Evolutionary conservation across 2,113 vertebrate genomes (phyloP).

Genomic region (Misgurnus anguillicaudatus): DNA sequence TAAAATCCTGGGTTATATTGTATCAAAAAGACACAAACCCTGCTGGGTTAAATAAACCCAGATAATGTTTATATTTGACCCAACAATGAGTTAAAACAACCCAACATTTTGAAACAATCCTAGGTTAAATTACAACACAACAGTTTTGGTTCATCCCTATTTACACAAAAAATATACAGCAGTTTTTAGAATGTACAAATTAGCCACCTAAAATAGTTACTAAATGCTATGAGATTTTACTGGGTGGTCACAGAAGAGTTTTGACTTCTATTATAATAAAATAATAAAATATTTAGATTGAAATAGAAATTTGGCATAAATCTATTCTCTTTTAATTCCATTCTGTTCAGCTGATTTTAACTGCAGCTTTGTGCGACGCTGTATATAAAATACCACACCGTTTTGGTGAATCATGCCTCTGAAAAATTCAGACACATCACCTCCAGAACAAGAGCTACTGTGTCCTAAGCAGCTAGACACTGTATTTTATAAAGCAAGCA

Average conservation of each 20-base stretch:
- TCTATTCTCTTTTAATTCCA: background rate
- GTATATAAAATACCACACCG: background rate
- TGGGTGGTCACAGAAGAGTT: conserved; percentile 33
- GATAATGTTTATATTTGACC: too few relatives aligned
- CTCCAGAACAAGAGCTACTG: conserved; percentile 6
- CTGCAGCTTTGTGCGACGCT: background rate
- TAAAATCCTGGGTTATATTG: too few relatives aligned
- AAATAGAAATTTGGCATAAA: background rate
- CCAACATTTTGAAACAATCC: too few relatives aligned
- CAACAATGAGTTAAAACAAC: too few relatives aligned
- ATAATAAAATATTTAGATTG: background rate
- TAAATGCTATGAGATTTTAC: too few relatives aligned
- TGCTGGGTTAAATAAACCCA: too few relatives aligned
- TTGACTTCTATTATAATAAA: background rate
- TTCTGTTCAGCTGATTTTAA: background rate
- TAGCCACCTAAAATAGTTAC: too few relatives aligned
- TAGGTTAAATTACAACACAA: too few relatives aligned
- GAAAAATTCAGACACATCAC: background rate
- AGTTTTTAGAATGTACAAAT: too few relatives aligned
- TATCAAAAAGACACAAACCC: too few relatives aligned
- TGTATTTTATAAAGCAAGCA: conserved; percentile 11
- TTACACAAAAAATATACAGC: too few relatives aligned
- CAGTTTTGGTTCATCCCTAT: too few relatives aligned
- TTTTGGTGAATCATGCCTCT: conserved; percentile 11
- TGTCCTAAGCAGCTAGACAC: background rate